Evolutionary conservation across 2,888 invertebrate genomes (phyloP).

Genomic region (Helicoverpa assulta): DNA sequence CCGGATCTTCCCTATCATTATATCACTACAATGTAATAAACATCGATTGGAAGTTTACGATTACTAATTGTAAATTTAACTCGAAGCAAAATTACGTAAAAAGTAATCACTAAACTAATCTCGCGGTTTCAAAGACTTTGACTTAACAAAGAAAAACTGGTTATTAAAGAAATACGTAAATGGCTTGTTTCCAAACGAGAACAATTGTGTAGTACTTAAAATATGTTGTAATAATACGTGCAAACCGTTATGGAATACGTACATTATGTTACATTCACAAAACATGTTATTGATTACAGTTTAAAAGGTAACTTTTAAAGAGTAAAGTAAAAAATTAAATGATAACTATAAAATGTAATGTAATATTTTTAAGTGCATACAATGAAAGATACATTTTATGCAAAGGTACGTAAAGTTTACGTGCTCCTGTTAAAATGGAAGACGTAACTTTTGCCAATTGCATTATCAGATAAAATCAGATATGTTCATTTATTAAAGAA

Average conservation of each 20-base stretch:
- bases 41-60: conserved; percentile 1
- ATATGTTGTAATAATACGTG: conserved; percentile 26
- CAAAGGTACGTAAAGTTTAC: no score
- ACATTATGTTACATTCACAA: neutral
- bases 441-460: neutral
- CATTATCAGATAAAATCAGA: neutral
- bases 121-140: conserved; percentile 15
- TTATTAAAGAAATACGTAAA: conserved; percentile 33
- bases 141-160: conserved; percentile 28
- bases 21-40: neutral
- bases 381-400: no score
- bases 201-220: conserved; percentile 14
- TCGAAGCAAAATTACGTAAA: conserved; percentile 34
- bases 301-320: neutral
- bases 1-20: neutral
- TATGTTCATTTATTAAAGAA: no score
- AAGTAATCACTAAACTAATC: conserved; percentile 24
- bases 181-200: conserved; percentile 6
- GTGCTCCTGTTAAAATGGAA: no score
- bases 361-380: no score
- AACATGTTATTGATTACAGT: neutral
- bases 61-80: conserved; percentile 16
- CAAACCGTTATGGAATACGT: neutral
- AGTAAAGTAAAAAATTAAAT: no score
- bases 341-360: no score